Evolutionary conservation across 2,888 invertebrate species (phyloP).

Genomic region (Baronia brevicornis): DNA sequence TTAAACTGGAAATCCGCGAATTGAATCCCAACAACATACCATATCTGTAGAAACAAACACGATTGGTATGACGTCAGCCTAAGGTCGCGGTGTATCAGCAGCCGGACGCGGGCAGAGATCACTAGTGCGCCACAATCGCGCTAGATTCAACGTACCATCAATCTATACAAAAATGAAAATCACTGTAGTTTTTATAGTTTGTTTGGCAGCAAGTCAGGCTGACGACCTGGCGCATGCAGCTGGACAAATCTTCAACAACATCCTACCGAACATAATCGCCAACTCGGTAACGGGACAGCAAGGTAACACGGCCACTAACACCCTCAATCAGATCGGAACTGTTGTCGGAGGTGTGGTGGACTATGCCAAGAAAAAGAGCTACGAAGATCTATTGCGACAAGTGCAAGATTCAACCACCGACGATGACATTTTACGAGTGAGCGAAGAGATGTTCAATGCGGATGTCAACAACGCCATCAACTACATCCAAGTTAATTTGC

Average conservation of each 20-base stretch:
- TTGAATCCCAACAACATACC: slow-evolving; percentile 53
- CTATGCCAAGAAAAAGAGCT: slow-evolving; percentile 67
- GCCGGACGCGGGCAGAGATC: slow-evolving; percentile 45
- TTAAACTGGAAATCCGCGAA: slow-evolving; percentile 52
- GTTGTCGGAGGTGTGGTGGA: slow-evolving; percentile 68
- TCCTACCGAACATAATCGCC: slow-evolving; percentile 56
- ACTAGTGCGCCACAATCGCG: slow-evolving; percentile 62
- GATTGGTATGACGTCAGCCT: slow-evolving; percentile 59
- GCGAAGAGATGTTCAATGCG: slow-evolving; percentile 82
- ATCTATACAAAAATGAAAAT: slow-evolving; percentile 48
- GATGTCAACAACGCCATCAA: slow-evolving; percentile 85
- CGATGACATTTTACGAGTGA: slow-evolving; percentile 79
- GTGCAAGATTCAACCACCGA: slow-evolving; percentile 76
- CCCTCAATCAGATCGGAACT: slow-evolving; percentile 59
- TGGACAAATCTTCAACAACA: slow-evolving; percentile 63
- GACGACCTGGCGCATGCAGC: slow-evolving; percentile 60
- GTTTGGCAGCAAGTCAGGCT: slow-evolving; percentile 41
- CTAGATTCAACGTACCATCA: slow-evolving; percentile 47
- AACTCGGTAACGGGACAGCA: slow-evolving; percentile 55
- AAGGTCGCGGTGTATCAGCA: slow-evolving; percentile 59
- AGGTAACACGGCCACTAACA: slow-evolving; percentile 58
- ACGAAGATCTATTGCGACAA: slow-evolving; percentile 58
- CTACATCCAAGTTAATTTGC: slow-evolving; percentile 81
- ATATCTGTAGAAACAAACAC: slow-evolving; percentile 36
- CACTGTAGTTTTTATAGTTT: slow-evolving; percentile 38